Conservation (phyloP, 2,113 vertebrate genomes). For the Psittacara wagleri region DNA sequence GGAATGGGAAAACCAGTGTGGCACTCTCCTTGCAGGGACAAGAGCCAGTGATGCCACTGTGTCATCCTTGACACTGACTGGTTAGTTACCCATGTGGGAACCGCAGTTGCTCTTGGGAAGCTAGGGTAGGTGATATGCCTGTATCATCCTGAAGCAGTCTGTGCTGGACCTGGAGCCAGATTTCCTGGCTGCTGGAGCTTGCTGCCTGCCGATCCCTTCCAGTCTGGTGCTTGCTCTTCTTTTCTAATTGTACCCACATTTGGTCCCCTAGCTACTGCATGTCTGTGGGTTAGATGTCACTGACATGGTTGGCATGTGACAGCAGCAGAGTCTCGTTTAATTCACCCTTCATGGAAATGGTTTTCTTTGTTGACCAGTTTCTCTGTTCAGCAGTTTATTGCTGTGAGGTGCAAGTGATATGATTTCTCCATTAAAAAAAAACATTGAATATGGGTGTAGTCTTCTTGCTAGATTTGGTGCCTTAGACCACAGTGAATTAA, state of each 20-base stretch:
- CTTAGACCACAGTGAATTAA: background rate
- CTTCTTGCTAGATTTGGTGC: background rate
- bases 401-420: background rate
- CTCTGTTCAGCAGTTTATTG: background rate
- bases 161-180: background rate
- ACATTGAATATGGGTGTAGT: background rate
- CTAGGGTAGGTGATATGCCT: background rate
- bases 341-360: background rate
- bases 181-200: background rate
- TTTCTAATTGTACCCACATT: background rate
- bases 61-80: accelerated
- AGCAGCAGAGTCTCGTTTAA: background rate
- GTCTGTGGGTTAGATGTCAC: background rate
- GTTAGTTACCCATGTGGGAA: accelerated
- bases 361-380: background rate
- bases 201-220: background rate
- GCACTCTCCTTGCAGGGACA: background rate
- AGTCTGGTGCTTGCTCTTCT: background rate
- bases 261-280: background rate
- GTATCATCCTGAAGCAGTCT: background rate
- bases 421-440: background rate
- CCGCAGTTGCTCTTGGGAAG: background rate
- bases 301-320: background rate
- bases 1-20: accelerated
- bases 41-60: background rate